Evolutionary conservation across 2,888 invertebrate genomes (phyloP).

Genomic region (Octonoba sinensis): DNA sequence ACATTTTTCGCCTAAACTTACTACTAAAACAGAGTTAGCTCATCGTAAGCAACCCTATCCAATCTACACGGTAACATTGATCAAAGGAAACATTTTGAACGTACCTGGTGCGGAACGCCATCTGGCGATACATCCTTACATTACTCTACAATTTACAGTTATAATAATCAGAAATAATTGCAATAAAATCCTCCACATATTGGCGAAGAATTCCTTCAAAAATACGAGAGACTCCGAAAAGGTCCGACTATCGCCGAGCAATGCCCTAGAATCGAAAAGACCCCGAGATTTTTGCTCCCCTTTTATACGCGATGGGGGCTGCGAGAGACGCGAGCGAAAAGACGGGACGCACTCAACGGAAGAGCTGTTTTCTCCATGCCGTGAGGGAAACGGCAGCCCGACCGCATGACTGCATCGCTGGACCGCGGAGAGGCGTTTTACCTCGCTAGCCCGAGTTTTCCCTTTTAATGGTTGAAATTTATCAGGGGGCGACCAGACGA

Average conservation of each 20-base stretch:
- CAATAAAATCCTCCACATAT: too few species aligned
- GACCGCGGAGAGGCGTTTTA: conserved; percentile 21
- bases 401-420: conserved; percentile 63
- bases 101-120: conserved; percentile 43
- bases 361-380: conserved; percentile 55
- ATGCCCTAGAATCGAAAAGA: not conserved
- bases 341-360: conserved; percentile 54
- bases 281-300: conserved; percentile 32
- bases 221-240: conserved; percentile 1
- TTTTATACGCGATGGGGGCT: conserved; percentile 34
- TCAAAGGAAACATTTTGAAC: conserved; percentile 2
- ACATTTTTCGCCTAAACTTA: too few species aligned
- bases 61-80: too few species aligned
- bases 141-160: not conserved
- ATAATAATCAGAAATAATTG: too few species aligned
- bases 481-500: conserved; percentile 53
- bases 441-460: conserved; percentile 4
- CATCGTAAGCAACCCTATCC: too few species aligned
- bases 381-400: conserved; percentile 41
- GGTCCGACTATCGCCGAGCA: conserved; percentile 11
- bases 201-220: not conserved
- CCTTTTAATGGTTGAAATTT: conserved; percentile 61
- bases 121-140: conserved; percentile 30
- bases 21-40: too few species aligned
- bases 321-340: conserved; percentile 29